These are phyloP conservation scores for Drosophila putrida DNA, from an alignment of 2,888 invertebrate genomes.

Conservation along the genomic window DNA sequence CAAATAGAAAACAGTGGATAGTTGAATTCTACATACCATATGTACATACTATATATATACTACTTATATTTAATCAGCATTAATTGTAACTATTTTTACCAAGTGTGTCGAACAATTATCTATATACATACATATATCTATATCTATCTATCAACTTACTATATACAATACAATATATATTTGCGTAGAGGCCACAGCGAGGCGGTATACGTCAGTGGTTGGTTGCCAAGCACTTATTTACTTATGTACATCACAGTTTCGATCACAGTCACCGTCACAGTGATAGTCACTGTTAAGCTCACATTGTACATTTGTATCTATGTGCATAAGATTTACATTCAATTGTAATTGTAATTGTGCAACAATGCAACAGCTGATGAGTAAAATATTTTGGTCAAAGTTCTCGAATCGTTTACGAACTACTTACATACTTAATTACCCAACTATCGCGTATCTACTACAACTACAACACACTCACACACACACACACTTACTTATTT, in stretches of 20 bases:
- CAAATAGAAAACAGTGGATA: constrained; percentile 34
- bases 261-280: neutral
- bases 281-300: neutral
- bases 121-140: no score
- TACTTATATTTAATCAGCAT: constrained; percentile 20
- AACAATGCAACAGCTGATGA: constrained; percentile 67
- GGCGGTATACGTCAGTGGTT: constrained; percentile 80
- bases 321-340: constrained; percentile 17
- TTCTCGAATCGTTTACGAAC: constrained; percentile 28
- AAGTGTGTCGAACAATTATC: constrained; percentile 15
- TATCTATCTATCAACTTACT: constrained; percentile 11
- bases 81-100: constrained; percentile 26
- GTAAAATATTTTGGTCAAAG: constrained; percentile 84
- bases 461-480: no score
- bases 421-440: no score
- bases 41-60: constrained; percentile 16
- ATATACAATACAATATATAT: neutral
- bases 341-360: neutral
- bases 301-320: constrained; percentile 15
- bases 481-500: neutral
- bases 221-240: constrained; percentile 43
- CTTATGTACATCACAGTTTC: constrained; percentile 6
- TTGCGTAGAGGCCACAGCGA: constrained; percentile 78
- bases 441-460: neutral
- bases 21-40: constrained; percentile 29